Base-by-base conservation (phyloP, 2,888 invertebrate genomes). In the Metopia argyrocephala region DNA sequence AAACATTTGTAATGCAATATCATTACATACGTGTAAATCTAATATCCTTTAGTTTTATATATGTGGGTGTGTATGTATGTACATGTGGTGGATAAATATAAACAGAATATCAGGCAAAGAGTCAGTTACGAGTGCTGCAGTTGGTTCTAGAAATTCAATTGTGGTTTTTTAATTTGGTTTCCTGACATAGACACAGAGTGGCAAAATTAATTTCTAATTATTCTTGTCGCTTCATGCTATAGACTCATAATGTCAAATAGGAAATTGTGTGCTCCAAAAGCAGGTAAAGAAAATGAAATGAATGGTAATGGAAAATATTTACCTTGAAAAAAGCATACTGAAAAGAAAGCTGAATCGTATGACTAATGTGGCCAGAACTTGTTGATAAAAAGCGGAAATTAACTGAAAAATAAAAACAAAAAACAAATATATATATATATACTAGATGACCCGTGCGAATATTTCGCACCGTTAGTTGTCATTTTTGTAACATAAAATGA, bases 1-100 rank as follows among this genome's bases (percentile, higher is more conserved):
- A 78, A 78, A 70, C 69, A 70, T 81, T 78, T 81, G 70, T 65
- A 70, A 69, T 66, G 64, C 48, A 57, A 52, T 65, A 71, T 59
- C 45, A 64, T 64, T 52, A 38, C 45, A 54, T 61, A 68, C 48
- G 76, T 76, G 76, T 62, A 76, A 76, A 76, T 69, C 21, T 25
- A 69, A 76, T 76, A 69, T 76, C 69, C 69, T 76, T 64, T 31
- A 62, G 20, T 62, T 56, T 9, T 62, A 27, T 68, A 18, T 20
- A 48, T 46, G 28, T 31, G 18, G 23, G 7, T 38, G 59, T 57
- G 23, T 48, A 3, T 54, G 54, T 12, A 18, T 28, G 15, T 23
- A 18, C 1, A 28, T n/a, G 1, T 28, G 57, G 1, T n/a, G n/a
- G n/a, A n/a, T n/a, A n/a, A n/a, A n/a, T n/a, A n/a, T n/a, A n/a